Base-by-base conservation (phyloP, 1,140 invertebrate species). In the Bombyx mandarina region DNA sequence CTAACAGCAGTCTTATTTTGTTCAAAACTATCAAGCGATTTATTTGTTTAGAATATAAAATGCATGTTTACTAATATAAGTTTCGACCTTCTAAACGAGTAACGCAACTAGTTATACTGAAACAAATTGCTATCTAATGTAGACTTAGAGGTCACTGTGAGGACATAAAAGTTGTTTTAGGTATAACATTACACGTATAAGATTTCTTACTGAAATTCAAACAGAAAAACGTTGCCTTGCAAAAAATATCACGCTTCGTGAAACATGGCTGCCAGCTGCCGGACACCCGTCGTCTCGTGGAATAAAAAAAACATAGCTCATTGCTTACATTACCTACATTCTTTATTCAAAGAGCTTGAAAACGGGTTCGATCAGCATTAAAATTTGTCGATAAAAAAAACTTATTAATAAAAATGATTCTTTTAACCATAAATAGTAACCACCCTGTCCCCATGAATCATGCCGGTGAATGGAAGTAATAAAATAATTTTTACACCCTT, bases 241-340 rank as follows among this genome's bases (percentile, higher is more conserved):
- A 83, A 86, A 86, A 86, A 84, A 82, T 67, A 67, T 79, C 71
- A 82, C 79, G 83, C 72, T 79, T 71, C 74, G 72, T 56, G 69
- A 60, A 77, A 61, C 79, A 77, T 69, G 80, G 72, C 59, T 60
- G 56, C 67, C 82, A 86, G 75, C 79, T 84, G 82, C 63, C 71
- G 63, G 56, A 44, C 59, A 54, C 45, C 60, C 56, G 53, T 45
- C 44, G 56, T n/a, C 48, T 50, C 61, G 43, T 35, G 26, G 26
- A 35, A 35, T 35, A 1, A 42, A 18, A 22, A 56, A 55, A 61
- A 58, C 42, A 10, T 35, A 53, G 18, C 18, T 44, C 7, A n/a
- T 44, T 53, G 43, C 44, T 43, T 43, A 43, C 43, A 43, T 43
- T 44, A 51, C 49, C 49, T 51, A 51, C 49, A 43, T 48, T 22